Evolutionary conservation across 2,113 vertebrate genomes (phyloP).

Genomic region (Cisticola juncidis): DNA sequence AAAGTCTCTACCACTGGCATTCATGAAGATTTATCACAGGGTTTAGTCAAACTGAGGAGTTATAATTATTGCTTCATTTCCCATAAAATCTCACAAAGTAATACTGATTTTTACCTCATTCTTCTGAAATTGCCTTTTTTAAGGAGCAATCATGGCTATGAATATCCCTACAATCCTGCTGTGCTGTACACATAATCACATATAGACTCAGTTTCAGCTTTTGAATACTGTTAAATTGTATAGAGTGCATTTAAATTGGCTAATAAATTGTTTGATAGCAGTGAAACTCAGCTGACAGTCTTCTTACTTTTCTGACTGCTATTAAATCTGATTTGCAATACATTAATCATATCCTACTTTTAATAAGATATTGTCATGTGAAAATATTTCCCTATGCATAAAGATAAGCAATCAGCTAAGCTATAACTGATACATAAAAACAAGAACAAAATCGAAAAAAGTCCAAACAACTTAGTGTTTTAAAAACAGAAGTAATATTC

Average conservation of each 20-base stretch:
- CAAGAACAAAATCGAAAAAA: background rate
- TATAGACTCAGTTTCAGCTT: background rate
- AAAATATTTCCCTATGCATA: background rate
- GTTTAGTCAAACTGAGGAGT: background rate
- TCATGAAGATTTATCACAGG: background rate
- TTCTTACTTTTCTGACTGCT: background rate
- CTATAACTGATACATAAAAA: background rate
- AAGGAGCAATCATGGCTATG: background rate
- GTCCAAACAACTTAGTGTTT: background rate
- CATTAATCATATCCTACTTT: background rate
- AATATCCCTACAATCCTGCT: background rate
- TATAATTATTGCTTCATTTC: conserved; percentile 4
- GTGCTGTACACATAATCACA: background rate
- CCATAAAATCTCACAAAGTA: background rate
- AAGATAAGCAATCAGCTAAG: background rate
- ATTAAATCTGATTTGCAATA: background rate
- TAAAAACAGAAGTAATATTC: conserved; percentile 15
- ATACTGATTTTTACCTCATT: background rate
- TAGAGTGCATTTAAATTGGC: background rate
- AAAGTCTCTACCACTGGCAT: background rate
- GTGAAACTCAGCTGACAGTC: background rate
- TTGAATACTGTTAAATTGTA: background rate
- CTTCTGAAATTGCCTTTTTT: background rate
- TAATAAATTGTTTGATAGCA: conserved; percentile 1
- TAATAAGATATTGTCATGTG: background rate